These are phyloP conservation scores for Tetrapedia diversipes DNA, from an alignment of 2,888 invertebrate species.

Conservation along the genomic window DNA sequence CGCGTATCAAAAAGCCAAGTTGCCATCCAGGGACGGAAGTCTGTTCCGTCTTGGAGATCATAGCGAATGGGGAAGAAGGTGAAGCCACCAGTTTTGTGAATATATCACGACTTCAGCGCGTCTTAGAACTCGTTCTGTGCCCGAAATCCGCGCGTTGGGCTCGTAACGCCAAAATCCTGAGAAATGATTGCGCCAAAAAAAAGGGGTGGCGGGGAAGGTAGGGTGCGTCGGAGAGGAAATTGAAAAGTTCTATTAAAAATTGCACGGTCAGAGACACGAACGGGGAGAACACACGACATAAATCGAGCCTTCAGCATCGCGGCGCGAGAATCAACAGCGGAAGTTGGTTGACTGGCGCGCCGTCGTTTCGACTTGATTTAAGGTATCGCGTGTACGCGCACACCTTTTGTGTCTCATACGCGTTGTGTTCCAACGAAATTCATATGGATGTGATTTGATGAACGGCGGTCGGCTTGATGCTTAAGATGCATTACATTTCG, in stretches of 20 bases:
- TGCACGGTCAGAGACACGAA: constrained; percentile 43
- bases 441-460: no score
- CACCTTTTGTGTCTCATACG: background rate
- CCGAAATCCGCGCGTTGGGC: constrained; percentile 66
- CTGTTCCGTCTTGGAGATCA: constrained; percentile 42
- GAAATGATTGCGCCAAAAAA: constrained; percentile 46
- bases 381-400: background rate
- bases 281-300: constrained; percentile 49
- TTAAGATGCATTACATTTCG: no score
- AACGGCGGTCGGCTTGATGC: no score
- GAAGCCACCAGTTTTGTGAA: constrained; percentile 68
- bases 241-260: constrained; percentile 72
- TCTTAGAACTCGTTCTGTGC: constrained; percentile 62
- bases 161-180: constrained; percentile 48
- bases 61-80: constrained; percentile 37
- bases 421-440: background rate
- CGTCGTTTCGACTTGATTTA: constrained; percentile 29
- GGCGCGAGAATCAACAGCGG: constrained; percentile 20
- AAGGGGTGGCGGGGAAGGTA: background rate
- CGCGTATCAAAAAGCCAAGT: constrained; percentile 41
- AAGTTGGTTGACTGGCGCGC: no score
- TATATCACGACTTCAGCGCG: constrained; percentile 69
- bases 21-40: constrained; percentile 52
- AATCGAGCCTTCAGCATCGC: constrained; percentile 52
- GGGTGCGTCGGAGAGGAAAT: constrained; percentile 59